Evolutionary conservation across 1,140 invertebrate genomes (phyloP), one percentile per base, ranked within the genome.

Genomic region (Drosophila dunni): DNA sequence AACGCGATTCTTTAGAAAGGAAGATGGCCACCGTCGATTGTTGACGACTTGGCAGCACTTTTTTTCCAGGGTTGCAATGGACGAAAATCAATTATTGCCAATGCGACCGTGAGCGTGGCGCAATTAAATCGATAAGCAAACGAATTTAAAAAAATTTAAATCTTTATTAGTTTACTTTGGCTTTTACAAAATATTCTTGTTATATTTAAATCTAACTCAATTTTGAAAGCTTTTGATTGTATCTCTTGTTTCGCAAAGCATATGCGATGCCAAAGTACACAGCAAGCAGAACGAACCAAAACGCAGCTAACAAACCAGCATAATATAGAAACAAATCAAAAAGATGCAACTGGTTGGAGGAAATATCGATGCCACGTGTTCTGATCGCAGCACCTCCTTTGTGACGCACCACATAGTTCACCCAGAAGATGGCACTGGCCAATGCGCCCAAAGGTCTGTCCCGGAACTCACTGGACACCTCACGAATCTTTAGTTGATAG

Each of bases 351-450:
- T 91, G 76, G 44, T 70, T 77, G 7, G 78, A 85, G 7, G 90
- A 60, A 15, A 91, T 80, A 6, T 79, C 78, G 50, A 90, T 70
- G 11, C 84, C 91, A 3, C 61, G 54, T 7, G 84, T 88, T 56
- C 77, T 81, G 0, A 92, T 24, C 2, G 81, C 73, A 9, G 75
- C 68, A 9, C 93, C 95, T 69, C 92, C 94, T 51, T 93, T 93
- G 82, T 95, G 93, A 15, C 94, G 91, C 2, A 94, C 93, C 4
- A 94, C 94, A 66, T 94, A 95, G 71, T 95, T 94, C 1, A 93
- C 93, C 94, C 95, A 95, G 78, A 93, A 95, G 13, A 95, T 81
- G 7, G 94, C 94, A 17, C 93, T 93, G 33, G 95, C 93, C 75
- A 95, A 66, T 0, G 94, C 92, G 3, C 93, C 89, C 50, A 93